These are phyloP conservation scores for Echinops telfairi DNA, from an alignment of 2,113 vertebrate genomes.

Conservation along the genomic window DNA sequence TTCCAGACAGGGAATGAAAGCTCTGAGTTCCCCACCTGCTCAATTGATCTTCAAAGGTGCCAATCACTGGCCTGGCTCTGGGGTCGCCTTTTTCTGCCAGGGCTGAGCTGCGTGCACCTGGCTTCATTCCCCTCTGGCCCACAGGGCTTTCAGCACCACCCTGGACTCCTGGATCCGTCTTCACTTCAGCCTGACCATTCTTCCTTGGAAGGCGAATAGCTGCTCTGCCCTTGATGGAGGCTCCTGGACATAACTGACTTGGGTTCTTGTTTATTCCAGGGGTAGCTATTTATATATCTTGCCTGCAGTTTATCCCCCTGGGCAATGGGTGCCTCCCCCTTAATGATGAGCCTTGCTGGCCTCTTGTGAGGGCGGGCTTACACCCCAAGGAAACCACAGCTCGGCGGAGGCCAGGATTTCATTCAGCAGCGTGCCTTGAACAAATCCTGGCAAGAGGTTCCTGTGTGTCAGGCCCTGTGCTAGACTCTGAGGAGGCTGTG, in stretches of 20 bases:
- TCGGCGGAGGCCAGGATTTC: not conserved
- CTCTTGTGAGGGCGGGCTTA: not conserved
- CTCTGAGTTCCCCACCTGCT: conserved; percentile 13
- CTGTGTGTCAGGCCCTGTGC: not conserved
- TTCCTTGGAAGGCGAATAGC: not conserved
- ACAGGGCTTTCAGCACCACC: not conserved
- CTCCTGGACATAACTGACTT: not conserved
- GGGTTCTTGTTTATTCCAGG: not conserved
- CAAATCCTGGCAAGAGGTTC: not conserved
- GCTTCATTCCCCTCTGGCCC: not conserved
- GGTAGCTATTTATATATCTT: not conserved
- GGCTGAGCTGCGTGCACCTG: not conserved
- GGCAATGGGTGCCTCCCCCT: not conserved
- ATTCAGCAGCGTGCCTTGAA: not conserved
- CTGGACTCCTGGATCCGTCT: not conserved
- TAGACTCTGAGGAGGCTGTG: not conserved
- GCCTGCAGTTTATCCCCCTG: not conserved
- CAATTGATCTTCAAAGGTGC: not conserved
- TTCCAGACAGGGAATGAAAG: not conserved
- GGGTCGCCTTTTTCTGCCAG: not conserved
- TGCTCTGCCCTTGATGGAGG: not conserved
- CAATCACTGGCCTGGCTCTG: not conserved
- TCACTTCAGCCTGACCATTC: not conserved
- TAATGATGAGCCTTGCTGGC: not conserved
- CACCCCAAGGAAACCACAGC: not conserved